Conservation (phyloP, 1,140 invertebrate genomes). For the Rhopalosiphum maidis region DNA sequence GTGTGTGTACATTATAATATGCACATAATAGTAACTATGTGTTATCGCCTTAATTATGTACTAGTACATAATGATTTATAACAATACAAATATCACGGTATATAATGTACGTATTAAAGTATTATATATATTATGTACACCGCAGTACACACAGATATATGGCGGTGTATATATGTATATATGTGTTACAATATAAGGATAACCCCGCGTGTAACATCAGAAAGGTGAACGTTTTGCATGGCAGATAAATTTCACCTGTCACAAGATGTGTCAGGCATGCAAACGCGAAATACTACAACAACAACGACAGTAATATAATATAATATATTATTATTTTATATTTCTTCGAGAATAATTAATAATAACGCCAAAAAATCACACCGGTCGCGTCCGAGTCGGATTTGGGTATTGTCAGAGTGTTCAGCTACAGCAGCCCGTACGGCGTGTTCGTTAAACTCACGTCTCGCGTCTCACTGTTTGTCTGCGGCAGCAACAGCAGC, state of each 20-base stretch:
- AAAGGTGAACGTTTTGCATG: conserved; percentile 49
- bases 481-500: background rate
- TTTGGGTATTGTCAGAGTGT: conserved; percentile 52
- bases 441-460: too few relatives aligned
- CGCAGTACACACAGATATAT: background rate
- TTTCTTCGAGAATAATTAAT: conserved; percentile 21
- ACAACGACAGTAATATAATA: background rate
- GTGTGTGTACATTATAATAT: background rate
- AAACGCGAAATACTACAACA: conserved; percentile 33
- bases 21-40: background rate
- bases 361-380: conserved; percentile 57
- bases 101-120: background rate
- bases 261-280: conserved; percentile 53
- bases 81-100: background rate
- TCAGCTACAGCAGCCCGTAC: background rate
- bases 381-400: conserved; percentile 45
- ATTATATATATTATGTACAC: background rate
- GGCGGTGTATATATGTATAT: background rate
- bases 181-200: conserved; percentile 24
- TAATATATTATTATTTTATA: conserved; percentile 36
- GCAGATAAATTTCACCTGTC: conserved; percentile 51
- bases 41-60: background rate
- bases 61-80: background rate
- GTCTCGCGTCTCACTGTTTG: too few relatives aligned
- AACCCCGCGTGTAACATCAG: conserved; percentile 42